Evolutionary conservation across 2,797 vertebrate species (phyloP).

Genomic region (Hipposideros larvatus): DNA sequence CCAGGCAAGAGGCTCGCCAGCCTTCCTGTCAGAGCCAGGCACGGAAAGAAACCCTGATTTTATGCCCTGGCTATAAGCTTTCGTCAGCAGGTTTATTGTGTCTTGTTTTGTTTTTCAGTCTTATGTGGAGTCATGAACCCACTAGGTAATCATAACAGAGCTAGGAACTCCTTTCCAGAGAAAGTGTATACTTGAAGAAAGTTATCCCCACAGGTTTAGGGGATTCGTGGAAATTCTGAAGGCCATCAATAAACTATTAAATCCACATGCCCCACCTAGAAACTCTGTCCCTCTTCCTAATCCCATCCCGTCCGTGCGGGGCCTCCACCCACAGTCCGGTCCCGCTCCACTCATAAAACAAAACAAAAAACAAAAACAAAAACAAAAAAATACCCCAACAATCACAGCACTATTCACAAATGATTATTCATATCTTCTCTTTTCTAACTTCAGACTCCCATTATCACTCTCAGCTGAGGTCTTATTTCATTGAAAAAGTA

Average conservation of each 20-base stretch:
- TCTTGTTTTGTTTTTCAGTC: neutral
- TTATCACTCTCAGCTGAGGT: neutral
- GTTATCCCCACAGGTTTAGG: neutral
- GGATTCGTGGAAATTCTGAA: neutral
- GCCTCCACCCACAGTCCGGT: no score
- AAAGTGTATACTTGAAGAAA: conserved; percentile 8
- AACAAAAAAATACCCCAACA: no score
- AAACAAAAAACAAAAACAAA: no score
- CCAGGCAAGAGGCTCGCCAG: neutral
- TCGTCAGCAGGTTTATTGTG: neutral
- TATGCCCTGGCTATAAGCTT: neutral
- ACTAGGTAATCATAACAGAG: neutral
- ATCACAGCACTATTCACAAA: neutral
- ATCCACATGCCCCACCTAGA: neutral
- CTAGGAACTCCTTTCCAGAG: conserved; percentile 1
- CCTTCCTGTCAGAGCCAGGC: neutral
- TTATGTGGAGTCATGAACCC: neutral
- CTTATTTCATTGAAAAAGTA: neutral
- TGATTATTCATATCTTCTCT: neutral
- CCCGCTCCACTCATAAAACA: no score
- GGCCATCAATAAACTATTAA: neutral
- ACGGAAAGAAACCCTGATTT: neutral
- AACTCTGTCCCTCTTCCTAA: neutral
- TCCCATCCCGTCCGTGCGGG: no score
- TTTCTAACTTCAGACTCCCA: neutral